phyloP scores from a whole-genome alignment of 2,113 vertebrate species.

The Monopterus albus region DNA sequence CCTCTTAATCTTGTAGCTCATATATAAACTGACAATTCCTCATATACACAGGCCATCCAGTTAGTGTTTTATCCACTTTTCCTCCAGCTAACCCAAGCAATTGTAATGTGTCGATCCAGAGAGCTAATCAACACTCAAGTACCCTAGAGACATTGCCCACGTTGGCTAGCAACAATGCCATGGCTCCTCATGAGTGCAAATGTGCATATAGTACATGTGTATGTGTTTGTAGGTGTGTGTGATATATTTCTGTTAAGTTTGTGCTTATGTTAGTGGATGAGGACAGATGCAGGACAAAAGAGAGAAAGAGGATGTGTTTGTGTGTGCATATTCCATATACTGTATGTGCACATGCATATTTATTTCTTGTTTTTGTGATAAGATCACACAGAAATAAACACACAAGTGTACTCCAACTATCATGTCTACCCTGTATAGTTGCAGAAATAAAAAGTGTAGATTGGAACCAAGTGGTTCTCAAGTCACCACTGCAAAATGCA shows the following conservation, averaged over 20 bases:
- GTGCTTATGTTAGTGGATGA: background rate
- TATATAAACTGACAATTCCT: background rate
- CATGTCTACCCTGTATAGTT: background rate
- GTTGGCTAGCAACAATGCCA: constrained; percentile 4
- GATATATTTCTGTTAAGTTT: background rate
- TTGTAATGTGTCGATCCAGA: constrained; percentile 18
- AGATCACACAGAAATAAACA: constrained; percentile 16
- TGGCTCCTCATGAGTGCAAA: no score
- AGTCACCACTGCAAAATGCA: constrained; percentile 2
- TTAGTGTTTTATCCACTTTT: constrained; percentile 17
- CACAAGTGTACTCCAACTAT: constrained; percentile 1
- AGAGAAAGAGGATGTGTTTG: background rate
- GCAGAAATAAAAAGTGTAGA: constrained; percentile 28
- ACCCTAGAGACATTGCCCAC: constrained; percentile 19
- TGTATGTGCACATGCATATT: background rate
- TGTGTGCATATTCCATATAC: background rate
- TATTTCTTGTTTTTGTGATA: background rate
- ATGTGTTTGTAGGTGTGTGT: no score
- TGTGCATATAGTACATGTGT: background rate
- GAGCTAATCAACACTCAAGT: constrained; percentile 34
- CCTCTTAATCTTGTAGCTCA: background rate
- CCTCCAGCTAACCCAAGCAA: constrained; percentile 3
- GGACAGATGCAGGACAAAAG: background rate
- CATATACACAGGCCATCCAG: background rate
- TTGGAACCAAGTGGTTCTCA: constrained; percentile 4